Evolutionary conservation across 2,888 invertebrate species (phyloP).

Genomic region (Bellardia bayeri): DNA sequence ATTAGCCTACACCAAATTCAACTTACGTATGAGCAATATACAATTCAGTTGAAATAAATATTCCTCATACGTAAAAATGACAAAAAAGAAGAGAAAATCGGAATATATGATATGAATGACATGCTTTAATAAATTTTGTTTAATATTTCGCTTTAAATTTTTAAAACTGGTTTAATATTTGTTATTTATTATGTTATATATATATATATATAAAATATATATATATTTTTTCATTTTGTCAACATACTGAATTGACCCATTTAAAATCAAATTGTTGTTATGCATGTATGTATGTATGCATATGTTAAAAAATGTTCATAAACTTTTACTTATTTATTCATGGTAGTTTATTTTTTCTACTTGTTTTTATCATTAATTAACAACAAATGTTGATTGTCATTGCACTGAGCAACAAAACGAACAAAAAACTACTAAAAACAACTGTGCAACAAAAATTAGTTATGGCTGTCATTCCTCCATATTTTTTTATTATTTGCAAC

Average conservation of each 20-base stretch:
- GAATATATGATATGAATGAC: no score
- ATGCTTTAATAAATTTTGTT: no score
- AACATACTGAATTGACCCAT: constrained; percentile 30
- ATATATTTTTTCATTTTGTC: constrained; percentile 4
- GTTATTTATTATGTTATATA: background rate
- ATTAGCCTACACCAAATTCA: no score
- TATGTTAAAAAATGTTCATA: constrained; percentile 40
- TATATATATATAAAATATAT: background rate
- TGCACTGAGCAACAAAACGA: constrained; percentile 38
- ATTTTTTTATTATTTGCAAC: constrained; percentile 34
- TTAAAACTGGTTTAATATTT: background rate
- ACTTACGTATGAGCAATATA: no score
- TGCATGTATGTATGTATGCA: background rate
- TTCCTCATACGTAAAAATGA: no score
- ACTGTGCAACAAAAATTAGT: constrained; percentile 51
- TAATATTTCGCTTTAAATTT: background rate
- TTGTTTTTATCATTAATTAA: constrained; percentile 67
- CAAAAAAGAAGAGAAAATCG: no score
- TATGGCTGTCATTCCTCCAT: constrained; percentile 40
- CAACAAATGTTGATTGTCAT: constrained; percentile 68
- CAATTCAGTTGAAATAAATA: no score
- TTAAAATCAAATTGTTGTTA: constrained; percentile 38
- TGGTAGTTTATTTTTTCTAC: constrained; percentile 39
- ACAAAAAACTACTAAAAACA: constrained; percentile 1
- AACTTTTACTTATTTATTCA: constrained; percentile 59